Evolutionary conservation across 2,113 vertebrate species (phyloP).

Genomic region (Heterotilapia buettikoferi): DNA sequence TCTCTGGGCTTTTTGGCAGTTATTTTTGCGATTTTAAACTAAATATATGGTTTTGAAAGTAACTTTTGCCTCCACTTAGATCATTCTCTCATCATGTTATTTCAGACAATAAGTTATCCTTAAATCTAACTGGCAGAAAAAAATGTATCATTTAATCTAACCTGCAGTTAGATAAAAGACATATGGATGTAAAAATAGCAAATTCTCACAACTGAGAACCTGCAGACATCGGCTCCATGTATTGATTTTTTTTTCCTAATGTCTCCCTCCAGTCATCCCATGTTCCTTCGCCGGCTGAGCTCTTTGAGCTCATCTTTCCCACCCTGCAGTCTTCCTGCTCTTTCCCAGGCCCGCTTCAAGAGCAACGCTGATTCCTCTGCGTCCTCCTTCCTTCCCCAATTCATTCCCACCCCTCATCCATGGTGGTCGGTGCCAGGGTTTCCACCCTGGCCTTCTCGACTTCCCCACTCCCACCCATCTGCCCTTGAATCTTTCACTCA

Average conservation of each 20-base stretch:
- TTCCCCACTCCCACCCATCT: constrained; percentile 30
- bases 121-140: not conserved
- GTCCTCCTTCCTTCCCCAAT: not conserved
- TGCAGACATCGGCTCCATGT: not conserved
- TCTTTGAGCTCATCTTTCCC: constrained; percentile 57
- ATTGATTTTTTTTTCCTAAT: not conserved
- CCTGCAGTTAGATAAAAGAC: not conserved
- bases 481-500: not conserved
- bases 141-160: not conserved
- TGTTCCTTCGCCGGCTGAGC: constrained; percentile 79
- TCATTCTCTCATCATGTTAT: not conserved
- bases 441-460: constrained; percentile 48
- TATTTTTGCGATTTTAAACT: not conserved
- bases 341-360: not conserved
- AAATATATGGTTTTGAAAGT: not conserved
- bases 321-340: not conserved
- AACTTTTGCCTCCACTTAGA: not conserved
- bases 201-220: not conserved
- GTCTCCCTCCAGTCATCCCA: constrained; percentile 65
- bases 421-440: constrained; percentile 60
- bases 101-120: not conserved
- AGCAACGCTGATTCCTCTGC: not conserved
- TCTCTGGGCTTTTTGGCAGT: not conserved
- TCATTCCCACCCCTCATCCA: constrained; percentile 4
- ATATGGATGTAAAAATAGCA: not conserved